Percentiles rank a stretch among this genome's conserved stretches.
These are phyloP conservation scores for Heterochromis multidens DNA, from an alignment of 2,113 vertebrate genomes.

Conservation along the genomic window DNA sequence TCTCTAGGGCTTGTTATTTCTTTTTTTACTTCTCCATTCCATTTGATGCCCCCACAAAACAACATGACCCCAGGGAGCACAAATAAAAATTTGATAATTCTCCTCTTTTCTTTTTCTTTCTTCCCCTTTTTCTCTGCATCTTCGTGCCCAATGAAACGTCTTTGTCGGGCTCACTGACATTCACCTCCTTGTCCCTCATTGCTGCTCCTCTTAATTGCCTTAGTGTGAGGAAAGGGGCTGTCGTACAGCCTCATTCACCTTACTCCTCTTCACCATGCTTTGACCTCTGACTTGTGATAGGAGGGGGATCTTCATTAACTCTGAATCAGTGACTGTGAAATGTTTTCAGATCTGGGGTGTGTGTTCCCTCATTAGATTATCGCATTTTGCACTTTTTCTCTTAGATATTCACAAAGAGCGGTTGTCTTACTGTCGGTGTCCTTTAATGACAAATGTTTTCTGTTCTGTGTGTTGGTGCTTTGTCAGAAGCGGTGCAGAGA, in stretches of 20 bases:
- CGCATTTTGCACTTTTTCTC: slow-evolving; percentile 66
- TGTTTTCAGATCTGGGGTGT: slow-evolving; percentile 78
- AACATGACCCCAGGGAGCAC: slow-evolving; percentile 88
- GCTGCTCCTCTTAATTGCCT: slow-evolving; percentile 82
- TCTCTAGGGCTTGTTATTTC: slow-evolving; percentile 83
- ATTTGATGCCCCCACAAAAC: slow-evolving; percentile 98
- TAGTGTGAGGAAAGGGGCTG: slow-evolving; percentile 55
- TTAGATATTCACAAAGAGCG: background rate
- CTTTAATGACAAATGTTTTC: background rate
- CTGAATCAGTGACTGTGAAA: slow-evolving; percentile 72
- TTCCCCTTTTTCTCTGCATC: slow-evolving; percentile 63
- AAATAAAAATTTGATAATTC: slow-evolving; percentile 92
- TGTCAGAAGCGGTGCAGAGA: background rate
- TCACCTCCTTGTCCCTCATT: slow-evolving; percentile 68
- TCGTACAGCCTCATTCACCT: slow-evolving; percentile 67
- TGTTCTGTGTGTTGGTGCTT: background rate
- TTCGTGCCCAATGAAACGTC: slow-evolving; percentile 79
- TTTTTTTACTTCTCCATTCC: slow-evolving; percentile 90
- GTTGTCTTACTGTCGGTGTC: background rate
- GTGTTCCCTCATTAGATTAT: slow-evolving; percentile 82
- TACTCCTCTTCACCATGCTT: slow-evolving; percentile 71
- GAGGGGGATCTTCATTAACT: slow-evolving; percentile 77
- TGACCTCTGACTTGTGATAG: slow-evolving; percentile 78
- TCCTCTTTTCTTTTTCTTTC: background rate
- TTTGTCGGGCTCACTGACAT: slow-evolving; percentile 71